A percentile compares a stretch with the other conserved stretches of the same genome.
Conservation (phyloP, 2,888 invertebrate species). For the Callimorpha dominula region DNA sequence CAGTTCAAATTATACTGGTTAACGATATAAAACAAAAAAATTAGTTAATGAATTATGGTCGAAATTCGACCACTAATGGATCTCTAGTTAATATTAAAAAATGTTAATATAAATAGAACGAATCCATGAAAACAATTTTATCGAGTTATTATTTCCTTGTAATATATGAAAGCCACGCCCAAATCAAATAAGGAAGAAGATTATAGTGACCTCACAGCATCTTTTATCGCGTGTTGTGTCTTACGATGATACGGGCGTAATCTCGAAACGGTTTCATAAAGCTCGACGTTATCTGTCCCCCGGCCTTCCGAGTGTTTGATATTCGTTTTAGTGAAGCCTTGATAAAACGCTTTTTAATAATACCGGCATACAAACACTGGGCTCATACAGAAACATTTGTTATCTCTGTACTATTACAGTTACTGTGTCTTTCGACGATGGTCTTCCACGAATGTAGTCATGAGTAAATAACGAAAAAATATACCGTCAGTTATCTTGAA, state of each 20-base stretch:
- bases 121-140: slow-evolving; percentile 39
- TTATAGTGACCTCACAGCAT: slow-evolving; percentile 57
- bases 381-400: slow-evolving; percentile 15
- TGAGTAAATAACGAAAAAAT: slow-evolving; percentile 4
- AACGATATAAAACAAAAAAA: no score
- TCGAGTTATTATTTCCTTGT: slow-evolving; percentile 48
- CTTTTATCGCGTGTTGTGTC: slow-evolving; percentile 57
- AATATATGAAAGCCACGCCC: slow-evolving; percentile 52
- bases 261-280: slow-evolving; percentile 59
- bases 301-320: slow-evolving; percentile 51
- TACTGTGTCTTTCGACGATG: slow-evolving; percentile 18
- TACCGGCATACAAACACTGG: slow-evolving; percentile 23
- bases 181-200: slow-evolving; percentile 65
- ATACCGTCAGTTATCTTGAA: slow-evolving; percentile 1
- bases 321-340: slow-evolving; percentile 48
- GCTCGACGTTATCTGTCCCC: slow-evolving; percentile 54
- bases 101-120: slow-evolving; percentile 23
- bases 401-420: slow-evolving; percentile 23
- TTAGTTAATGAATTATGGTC: no score
- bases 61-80: no score
- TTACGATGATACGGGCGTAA: slow-evolving; percentile 52
- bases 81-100: slow-evolving; percentile 14
- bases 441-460: slow-evolving; percentile 17
- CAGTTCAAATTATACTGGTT: no score
- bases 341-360: slow-evolving; percentile 41